Evolutionary conservation across 2,888 invertebrate genomes (phyloP).

Genomic region (Vandiemenella viatica): DNA sequence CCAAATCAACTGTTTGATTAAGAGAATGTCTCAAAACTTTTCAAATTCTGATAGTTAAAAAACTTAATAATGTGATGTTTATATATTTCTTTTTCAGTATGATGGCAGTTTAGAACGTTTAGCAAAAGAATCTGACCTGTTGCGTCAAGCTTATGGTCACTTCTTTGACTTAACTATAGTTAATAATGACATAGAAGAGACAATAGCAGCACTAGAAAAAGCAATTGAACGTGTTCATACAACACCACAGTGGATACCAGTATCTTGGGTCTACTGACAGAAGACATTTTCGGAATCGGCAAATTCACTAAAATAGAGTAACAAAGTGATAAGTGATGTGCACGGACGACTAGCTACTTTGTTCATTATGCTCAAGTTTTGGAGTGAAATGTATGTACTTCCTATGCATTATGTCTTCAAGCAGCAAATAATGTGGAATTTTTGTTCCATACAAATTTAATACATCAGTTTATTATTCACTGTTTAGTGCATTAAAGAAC

Average conservation of each 20-base stretch:
- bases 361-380: not conserved
- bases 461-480: too few relatives aligned
- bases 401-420: too few relatives aligned
- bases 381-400: too few relatives aligned
- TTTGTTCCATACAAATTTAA: too few relatives aligned
- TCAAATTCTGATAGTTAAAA: too few relatives aligned
- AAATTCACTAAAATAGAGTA: constrained; percentile 11
- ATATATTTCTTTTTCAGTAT: constrained; percentile 57
- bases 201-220: constrained; percentile 80
- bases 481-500: too few relatives aligned
- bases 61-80: too few relatives aligned
- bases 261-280: constrained; percentile 90
- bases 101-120: constrained; percentile 94
- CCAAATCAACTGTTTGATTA: too few relatives aligned
- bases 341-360: not conserved
- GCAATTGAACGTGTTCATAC: constrained; percentile 82
- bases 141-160: constrained; percentile 94
- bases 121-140: constrained; percentile 89
- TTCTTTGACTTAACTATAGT: constrained; percentile 96
- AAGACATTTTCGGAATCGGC: constrained; percentile 13
- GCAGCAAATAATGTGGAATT: too few relatives aligned
- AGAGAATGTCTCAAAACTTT: too few relatives aligned
- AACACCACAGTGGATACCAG: constrained; percentile 93
- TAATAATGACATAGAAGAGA: constrained; percentile 99
- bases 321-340: not conserved